Base-by-base conservation (phyloP, 2,113 vertebrate genomes). In the Platycercus adscitus region DNA sequence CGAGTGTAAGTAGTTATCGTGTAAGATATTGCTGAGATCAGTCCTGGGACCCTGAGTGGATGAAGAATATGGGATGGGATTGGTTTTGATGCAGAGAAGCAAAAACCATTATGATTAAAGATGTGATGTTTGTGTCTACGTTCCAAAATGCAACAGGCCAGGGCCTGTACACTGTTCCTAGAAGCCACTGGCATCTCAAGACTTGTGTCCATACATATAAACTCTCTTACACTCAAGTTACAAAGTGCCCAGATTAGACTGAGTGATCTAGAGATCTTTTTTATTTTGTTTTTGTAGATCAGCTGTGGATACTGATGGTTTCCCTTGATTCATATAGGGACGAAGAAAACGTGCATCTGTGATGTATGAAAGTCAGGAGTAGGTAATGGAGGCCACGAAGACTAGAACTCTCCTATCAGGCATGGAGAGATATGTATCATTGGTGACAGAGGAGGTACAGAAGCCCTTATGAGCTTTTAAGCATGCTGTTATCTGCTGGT, bases 371-470 rank as follows among this genome's bases (percentile, higher is more conserved):
- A 82, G 49, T 35, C 69, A 81, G 71, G 31, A 75, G 19, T 11
- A 50, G 26, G 24, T 17, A 88, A 26, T 2, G 13, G 52, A 37
- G 60, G 17, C 31, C 26, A 76, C 44, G 14, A 64, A 64, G 24
- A 35, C 11, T 50, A 8, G 10, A 53, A 10, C 6, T 43, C 21
- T 75, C 65, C 18, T 81, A 9, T 53, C 37, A 83, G 28, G 26
- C 9, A 37, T 2, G 18, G 14, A 8, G 72, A 13, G 31, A 10
- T 23, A 41, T 55, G 31, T 31, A 28, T 50, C 3, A 0, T 0
- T 47, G 39, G 25, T 81, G 41, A 26, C 43, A 81, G 35, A 71
- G 24, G 11, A 82, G 24, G 25, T 28, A 17, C 49, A 80, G n/a
- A 64, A 66, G 6, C 5, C 7, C 24, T 69, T 33, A 14, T 1